phyloP scores from a whole-genome alignment of 2,888 invertebrate species.

The Desoria tigrina region DNA sequence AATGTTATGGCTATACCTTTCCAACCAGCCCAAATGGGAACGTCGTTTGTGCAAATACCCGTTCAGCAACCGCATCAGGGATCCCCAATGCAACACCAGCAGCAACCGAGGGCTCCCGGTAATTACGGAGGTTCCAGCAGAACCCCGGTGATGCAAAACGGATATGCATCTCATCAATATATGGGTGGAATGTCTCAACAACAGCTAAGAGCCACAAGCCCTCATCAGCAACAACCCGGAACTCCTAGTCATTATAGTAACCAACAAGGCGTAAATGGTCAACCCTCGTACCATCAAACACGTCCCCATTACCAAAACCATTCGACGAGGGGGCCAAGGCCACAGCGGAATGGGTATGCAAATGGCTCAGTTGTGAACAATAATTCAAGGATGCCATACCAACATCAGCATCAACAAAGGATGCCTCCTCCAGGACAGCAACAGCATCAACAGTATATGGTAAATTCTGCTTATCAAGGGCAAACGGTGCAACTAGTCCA shows the following conservation, averaged over 20 bases:
- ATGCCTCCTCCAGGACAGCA: conserved; percentile 41
- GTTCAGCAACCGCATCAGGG: conserved; percentile 31
- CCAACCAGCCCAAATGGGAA: conserved; percentile 35
- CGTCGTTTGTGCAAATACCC: conserved; percentile 45
- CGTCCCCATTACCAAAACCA: conserved; percentile 8
- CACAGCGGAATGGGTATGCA: conserved; percentile 41
- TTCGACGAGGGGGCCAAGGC: conserved; percentile 37
- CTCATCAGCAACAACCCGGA: conserved; percentile 10
- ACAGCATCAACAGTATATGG: conserved; percentile 44
- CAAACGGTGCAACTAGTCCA: conserved; percentile 43
- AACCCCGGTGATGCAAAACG: conserved; percentile 1
- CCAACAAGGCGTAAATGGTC: conserved; percentile 20
- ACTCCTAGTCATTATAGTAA: conserved; percentile 18
- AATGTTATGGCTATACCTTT: conserved; percentile 49
- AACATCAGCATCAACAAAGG: conserved; percentile 41
- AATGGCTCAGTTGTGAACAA: conserved; percentile 48
- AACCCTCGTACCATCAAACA: neutral
- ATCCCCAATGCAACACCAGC: conserved; percentile 18
- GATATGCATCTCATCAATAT: conserved; percentile 14
- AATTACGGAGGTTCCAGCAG: conserved; percentile 6
- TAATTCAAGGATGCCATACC: conserved; percentile 48
- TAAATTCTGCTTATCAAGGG: conserved; percentile 39
- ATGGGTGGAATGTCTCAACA: conserved; percentile 2
- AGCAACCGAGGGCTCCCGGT: conserved; percentile 20
- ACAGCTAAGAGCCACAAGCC: conserved; percentile 12